Conservation (phyloP, 1,140 invertebrate genomes). For the Vanessa tameamea region DNA sequence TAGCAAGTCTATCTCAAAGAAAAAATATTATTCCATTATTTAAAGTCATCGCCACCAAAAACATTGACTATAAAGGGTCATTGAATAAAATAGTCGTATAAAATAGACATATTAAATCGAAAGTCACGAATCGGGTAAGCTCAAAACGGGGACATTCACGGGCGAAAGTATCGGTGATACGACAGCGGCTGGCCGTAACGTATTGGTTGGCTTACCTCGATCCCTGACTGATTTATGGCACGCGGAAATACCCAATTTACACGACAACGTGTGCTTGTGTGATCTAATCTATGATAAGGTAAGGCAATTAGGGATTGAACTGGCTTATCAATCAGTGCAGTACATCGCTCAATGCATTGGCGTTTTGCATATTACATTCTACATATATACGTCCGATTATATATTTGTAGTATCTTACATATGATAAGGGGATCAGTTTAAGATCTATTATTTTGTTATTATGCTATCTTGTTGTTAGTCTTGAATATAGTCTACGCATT, state of each 20-base stretch:
- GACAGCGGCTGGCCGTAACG: conserved; percentile 63
- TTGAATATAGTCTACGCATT: too few species aligned
- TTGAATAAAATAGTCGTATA: background rate
- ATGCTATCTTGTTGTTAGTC: too few species aligned
- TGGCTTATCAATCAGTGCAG: conserved; percentile 21
- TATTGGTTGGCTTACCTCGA: conserved; percentile 68
- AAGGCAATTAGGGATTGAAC: conserved; percentile 31
- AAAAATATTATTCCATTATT: background rate
- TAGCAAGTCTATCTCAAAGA: background rate
- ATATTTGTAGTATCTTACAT: too few species aligned
- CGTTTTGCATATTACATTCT: background rate
- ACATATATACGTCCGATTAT: background rate
- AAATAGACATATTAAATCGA: conserved; percentile 24
- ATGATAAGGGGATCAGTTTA: too few species aligned
- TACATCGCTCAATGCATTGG: background rate
- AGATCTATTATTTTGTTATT: too few species aligned
- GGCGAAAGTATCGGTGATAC: conserved; percentile 48
- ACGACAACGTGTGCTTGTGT: conserved; percentile 51
- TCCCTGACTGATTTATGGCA: conserved; percentile 70
- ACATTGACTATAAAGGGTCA: background rate
- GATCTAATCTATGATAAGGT: conserved; percentile 58
- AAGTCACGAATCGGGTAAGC: conserved; percentile 23
- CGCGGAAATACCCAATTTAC: conserved; percentile 71
- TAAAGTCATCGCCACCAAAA: background rate
- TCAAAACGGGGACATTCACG: conserved; percentile 38